A percentile compares a stretch with the other conserved stretches of the same genome.
These are phyloP conservation scores for Alethe diademata DNA, from an alignment of 2,113 vertebrate species.

Conservation along the genomic window DNA sequence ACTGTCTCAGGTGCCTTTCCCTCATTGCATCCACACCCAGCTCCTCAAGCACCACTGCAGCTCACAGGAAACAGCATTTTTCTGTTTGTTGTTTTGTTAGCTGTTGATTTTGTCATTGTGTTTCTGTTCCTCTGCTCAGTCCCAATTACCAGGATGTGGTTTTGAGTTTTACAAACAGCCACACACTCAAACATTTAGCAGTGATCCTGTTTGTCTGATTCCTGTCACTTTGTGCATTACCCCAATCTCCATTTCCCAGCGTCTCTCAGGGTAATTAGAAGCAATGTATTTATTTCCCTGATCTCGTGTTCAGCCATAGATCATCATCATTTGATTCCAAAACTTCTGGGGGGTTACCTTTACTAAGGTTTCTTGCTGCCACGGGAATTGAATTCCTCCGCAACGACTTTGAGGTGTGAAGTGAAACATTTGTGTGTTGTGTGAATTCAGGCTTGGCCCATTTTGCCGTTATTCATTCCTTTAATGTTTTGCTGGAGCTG, in stretches of 20 bases:
- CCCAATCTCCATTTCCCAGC: not conserved
- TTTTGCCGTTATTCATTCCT: not conserved
- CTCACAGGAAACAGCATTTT: not conserved
- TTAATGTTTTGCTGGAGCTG: not conserved
- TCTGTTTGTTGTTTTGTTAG: accelerated
- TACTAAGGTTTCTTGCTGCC: not conserved
- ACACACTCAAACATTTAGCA: not conserved
- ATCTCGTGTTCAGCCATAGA: not conserved
- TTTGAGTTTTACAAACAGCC: not conserved
- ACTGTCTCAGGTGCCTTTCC: not conserved
- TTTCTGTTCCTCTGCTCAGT: not conserved
- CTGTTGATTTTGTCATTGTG: not conserved
- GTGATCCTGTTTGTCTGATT: not conserved
- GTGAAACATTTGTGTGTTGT: not conserved
- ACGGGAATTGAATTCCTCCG: not conserved
- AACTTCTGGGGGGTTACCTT: not conserved
- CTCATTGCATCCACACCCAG: not conserved
- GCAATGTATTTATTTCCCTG: not conserved
- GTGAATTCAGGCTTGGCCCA: not conserved
- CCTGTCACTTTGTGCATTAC: not conserved
- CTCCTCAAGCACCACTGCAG: not conserved
- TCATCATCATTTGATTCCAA: not conserved
- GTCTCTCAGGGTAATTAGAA: not conserved
- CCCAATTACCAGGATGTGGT: not conserved
- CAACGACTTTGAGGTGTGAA: accelerated